A percentile compares a stretch with the other conserved stretches of the same genome.
Conservation (phyloP, 2,888 invertebrate species). For the Xylocampa areola region DNA sequence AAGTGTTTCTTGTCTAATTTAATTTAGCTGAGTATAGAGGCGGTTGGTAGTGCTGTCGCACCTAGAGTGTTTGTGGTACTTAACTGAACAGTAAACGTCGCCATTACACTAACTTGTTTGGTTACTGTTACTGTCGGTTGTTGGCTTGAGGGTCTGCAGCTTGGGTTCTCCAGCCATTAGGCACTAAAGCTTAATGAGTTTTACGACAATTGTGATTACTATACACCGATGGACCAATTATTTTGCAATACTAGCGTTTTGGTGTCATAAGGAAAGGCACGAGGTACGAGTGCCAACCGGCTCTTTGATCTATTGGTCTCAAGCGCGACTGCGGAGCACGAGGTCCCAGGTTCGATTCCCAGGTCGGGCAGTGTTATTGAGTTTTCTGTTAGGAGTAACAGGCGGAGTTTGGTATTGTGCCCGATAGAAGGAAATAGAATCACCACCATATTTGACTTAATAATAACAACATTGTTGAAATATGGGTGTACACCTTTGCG, state of each 20-base stretch:
- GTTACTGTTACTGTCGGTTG: conserved; percentile 33
- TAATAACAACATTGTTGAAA: too few species aligned
- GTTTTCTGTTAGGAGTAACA: too few species aligned
- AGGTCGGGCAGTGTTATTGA: too few species aligned
- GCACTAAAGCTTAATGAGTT: conserved; percentile 54
- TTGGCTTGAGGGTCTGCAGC: conserved; percentile 46
- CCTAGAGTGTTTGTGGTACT: conserved; percentile 16
- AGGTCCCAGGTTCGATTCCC: too few species aligned
- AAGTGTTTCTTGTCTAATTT: conserved; percentile 17
- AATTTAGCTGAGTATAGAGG: conserved; percentile 3
- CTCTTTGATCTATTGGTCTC: too few species aligned
- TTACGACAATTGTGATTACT: conserved; percentile 50
- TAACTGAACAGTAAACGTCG: conserved; percentile 16
- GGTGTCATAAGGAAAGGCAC: not conserved
- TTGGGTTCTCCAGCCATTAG: conserved; percentile 56
- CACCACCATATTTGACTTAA: too few species aligned
- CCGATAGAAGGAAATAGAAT: too few species aligned
- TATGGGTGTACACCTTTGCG: too few species aligned
- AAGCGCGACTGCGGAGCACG: too few species aligned
- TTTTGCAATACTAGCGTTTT: not conserved
- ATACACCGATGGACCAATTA: conserved; percentile 36
- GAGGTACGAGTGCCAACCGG: not conserved
- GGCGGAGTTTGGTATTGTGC: too few species aligned
- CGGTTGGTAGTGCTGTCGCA: not conserved
- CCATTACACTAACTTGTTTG: conserved; percentile 33